phyloP scores from a whole-genome alignment of 2,113 vertebrate species.

The Poecilia latipinna region DNA sequence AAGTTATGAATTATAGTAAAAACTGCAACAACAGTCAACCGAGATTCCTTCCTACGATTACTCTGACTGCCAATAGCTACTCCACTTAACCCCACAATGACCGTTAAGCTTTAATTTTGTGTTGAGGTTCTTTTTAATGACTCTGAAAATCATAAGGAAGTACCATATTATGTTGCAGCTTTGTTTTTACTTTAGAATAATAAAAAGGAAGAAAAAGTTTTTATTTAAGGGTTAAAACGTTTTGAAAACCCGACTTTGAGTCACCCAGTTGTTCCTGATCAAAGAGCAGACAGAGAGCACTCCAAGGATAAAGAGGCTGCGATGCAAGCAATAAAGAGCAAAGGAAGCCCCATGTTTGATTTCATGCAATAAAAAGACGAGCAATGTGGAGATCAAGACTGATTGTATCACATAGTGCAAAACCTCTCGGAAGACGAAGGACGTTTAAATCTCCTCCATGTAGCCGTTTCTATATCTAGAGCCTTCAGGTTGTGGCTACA shows the following conservation, averaged over 20 bases:
- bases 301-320: slow-evolving; percentile 73
- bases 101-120: background rate
- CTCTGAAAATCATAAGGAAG: too few relatives aligned
- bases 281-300: slow-evolving; percentile 19
- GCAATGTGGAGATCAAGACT: slow-evolving; percentile 79
- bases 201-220: background rate
- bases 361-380: slow-evolving; percentile 84
- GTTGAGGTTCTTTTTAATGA: background rate
- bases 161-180: too few relatives aligned
- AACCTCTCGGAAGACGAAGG: slow-evolving; percentile 83
- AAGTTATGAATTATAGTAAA: too few relatives aligned
- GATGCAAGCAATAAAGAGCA: slow-evolving; percentile 80
- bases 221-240: background rate
- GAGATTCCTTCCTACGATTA: too few relatives aligned
- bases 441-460: slow-evolving; percentile 28
- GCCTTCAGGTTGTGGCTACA: slow-evolving; percentile 28
- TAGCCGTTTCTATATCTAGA: slow-evolving; percentile 5
- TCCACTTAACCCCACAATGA: background rate
- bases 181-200: too few relatives aligned
- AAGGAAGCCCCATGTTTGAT: slow-evolving; percentile 76
- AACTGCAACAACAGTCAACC: background rate
- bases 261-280: slow-evolving; percentile 36
- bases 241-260: background rate
- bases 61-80: background rate
- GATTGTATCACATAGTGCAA: slow-evolving; percentile 90